These are phyloP conservation scores for Hoplodrina blanda DNA, from an alignment of 2,888 invertebrate species.

Conservation along the genomic window DNA sequence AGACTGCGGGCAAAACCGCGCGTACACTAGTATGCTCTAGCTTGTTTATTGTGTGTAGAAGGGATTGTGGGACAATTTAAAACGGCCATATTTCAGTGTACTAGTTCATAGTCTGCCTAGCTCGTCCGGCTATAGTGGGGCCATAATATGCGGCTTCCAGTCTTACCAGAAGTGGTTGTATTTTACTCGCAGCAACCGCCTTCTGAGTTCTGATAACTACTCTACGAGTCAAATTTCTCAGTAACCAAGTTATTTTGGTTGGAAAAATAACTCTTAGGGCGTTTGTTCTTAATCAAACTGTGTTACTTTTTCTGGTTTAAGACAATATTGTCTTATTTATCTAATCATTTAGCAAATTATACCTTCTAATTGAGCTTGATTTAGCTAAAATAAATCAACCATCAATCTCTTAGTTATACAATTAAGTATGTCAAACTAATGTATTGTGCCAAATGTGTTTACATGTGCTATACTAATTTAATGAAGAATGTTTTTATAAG, in stretches of 20 bases:
- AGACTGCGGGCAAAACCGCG: slow-evolving; percentile 42
- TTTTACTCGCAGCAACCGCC: background rate
- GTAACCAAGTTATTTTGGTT: background rate
- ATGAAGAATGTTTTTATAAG: too few species aligned
- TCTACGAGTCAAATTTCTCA: background rate
- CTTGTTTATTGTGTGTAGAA: slow-evolving; percentile 56
- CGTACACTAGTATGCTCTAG: slow-evolving; percentile 41
- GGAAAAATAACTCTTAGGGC: background rate
- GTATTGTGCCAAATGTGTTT: too few species aligned
- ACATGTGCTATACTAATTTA: too few species aligned
- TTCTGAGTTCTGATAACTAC: background rate
- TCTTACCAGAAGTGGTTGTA: background rate
- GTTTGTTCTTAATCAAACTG: background rate
- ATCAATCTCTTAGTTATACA: too few species aligned
- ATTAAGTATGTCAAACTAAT: too few species aligned
- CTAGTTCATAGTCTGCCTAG: slow-evolving; percentile 18
- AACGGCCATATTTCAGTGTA: slow-evolving; percentile 37
- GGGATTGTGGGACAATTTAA: slow-evolving; percentile 50
- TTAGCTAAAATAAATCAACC: background rate
- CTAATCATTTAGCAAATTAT: background rate
- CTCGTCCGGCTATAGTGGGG: background rate
- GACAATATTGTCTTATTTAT: background rate
- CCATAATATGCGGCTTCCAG: background rate
- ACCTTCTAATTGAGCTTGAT: background rate
- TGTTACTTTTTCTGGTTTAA: background rate